Percentiles rank a stretch among this genome's conserved stretches.
Conservation (phyloP, 2,113 vertebrate genomes). For the Chloropsis cyanopogon region DNA sequence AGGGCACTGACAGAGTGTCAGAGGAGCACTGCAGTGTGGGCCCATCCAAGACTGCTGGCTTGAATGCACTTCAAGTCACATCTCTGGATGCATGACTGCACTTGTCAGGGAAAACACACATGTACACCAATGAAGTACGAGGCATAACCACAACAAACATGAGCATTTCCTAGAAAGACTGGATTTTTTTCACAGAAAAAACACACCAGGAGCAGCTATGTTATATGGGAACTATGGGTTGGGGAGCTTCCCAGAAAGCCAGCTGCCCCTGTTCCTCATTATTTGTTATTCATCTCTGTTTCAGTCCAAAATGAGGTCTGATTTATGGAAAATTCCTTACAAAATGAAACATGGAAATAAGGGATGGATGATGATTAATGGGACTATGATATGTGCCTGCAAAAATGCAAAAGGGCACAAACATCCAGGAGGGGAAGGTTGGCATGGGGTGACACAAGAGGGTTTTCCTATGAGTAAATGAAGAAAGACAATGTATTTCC, state of each 20-base stretch:
- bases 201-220: constrained; percentile 15
- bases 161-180: constrained; percentile 45
- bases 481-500: neutral
- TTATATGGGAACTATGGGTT: constrained; percentile 59
- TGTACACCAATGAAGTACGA: neutral
- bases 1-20: neutral
- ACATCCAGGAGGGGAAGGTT: neutral
- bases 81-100: constrained; percentile 11
- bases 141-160: neutral
- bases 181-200: constrained; percentile 42
- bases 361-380: constrained; percentile 32
- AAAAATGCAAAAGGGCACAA: constrained; percentile 36
- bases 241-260: constrained; percentile 59
- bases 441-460: neutral
- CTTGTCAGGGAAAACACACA: neutral
- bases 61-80: constrained; percentile 27
- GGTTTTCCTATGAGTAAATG: neutral
- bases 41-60: neutral
- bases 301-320: constrained; percentile 51
- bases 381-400: constrained; percentile 8
- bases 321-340: constrained; percentile 47
- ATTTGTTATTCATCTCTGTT: constrained; percentile 51
- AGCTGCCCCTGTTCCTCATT: constrained; percentile 65
- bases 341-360: constrained; percentile 47
- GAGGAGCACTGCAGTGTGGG: neutral